Base-by-base conservation (phyloP, 2,888 invertebrate species). In the Portevinia maculata region DNA sequence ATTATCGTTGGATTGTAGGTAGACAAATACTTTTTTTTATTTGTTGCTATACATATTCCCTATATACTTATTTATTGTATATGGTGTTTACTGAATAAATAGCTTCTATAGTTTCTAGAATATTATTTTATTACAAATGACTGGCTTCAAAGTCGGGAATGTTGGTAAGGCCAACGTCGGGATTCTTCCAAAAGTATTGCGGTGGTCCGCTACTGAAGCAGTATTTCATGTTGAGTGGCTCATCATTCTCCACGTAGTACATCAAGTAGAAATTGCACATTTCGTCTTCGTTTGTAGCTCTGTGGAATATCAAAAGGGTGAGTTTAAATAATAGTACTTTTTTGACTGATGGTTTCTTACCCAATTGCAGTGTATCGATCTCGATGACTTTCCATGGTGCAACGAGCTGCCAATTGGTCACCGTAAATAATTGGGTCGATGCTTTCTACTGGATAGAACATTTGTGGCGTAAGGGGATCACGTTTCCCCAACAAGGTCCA, bases 181-280 rank as follows among this genome's bases (percentile, higher is more conserved):
- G 92, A 48, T 92, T 91, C 30, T 91, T 91, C 98, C 98, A 98
- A 89, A 94, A 95, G 90, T 96, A 98, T 85, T 90, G 90, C 0
- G 98, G 98, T 1, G 98, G 96, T 5, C 98, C 98, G 62, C 91
- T 90, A 3, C 95, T 94, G 89, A 97, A 97, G 89, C 96, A 97
- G 88, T 96, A 96, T 89, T 96, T 96, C 90, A 93, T 94, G 0
- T 94, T 90, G 3, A 97, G 90, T 0, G 97, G 96, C 1, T 93
- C 92, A 11, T 93, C 93, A 60, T 94, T 93, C 64, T 96, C 94
- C 0, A 97, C 96, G 92, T 96, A 98, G 90, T 98, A 98, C 96
- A 98, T 97, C 1, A 98, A 90, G 90, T 98, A 98, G 91, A 98
- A 97, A 91, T 98, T 98, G 91, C 98, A 98, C 98, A 98, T 98